phyloP scores from a whole-genome alignment of 2,113 vertebrate genomes.

The Chlamydotis undulata region DNA sequence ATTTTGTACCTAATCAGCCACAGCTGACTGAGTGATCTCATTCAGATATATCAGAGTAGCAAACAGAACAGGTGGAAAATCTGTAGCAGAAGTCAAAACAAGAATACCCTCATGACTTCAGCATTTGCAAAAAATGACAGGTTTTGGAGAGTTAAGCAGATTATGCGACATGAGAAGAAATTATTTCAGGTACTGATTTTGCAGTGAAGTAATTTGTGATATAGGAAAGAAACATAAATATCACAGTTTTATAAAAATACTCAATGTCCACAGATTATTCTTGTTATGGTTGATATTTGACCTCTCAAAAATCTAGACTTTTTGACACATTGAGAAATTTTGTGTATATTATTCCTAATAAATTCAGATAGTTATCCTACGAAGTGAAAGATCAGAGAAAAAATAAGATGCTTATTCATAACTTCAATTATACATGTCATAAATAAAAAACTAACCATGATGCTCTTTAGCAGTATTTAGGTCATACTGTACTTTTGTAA shows the following conservation, averaged over 20 bases:
- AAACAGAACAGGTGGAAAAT: background rate
- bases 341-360: background rate
- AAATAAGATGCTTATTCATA: background rate
- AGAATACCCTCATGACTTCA: background rate
- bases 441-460: background rate
- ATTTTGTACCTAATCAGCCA: background rate
- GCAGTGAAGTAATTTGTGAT: background rate
- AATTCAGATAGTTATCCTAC: background rate
- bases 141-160: background rate
- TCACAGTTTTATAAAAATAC: background rate
- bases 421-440: background rate
- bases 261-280: background rate
- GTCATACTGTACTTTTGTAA: background rate
- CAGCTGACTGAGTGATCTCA: background rate
- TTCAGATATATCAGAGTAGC: background rate
- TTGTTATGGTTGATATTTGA: background rate
- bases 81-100: background rate
- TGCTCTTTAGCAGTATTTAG: background rate
- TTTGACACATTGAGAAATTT: background rate
- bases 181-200: background rate
- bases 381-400: background rate
- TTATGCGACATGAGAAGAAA: fast-evolving
- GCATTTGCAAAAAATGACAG: background rate
- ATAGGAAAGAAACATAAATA: background rate
- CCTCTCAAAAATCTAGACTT: background rate